These are phyloP conservation scores for Ectemnius lituratus DNA, from an alignment of 2,888 invertebrate genomes.

Conservation along the genomic window DNA sequence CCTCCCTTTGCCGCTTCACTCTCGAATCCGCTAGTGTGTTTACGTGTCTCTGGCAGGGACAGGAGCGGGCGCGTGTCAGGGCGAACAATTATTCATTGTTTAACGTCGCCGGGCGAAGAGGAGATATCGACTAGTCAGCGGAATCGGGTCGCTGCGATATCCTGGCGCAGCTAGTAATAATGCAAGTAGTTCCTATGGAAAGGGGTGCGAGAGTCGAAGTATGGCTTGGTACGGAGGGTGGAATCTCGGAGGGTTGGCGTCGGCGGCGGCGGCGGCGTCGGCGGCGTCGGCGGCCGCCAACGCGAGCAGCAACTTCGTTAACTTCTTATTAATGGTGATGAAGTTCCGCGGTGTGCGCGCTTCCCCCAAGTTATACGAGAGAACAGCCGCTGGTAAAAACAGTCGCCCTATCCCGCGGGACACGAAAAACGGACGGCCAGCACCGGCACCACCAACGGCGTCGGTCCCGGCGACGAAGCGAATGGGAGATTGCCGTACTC, in stretches of 20 bases:
- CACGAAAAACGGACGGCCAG: constrained; percentile 18
- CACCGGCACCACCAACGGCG: neutral
- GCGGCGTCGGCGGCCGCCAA: constrained; percentile 13
- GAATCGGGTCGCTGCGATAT: constrained; percentile 38
- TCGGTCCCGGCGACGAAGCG: neutral
- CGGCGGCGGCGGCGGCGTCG: neutral
- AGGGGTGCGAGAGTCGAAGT: neutral
- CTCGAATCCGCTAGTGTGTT: neutral
- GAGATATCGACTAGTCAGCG: constrained; percentile 54
- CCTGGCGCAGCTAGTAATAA: constrained; percentile 53
- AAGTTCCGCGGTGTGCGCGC: constrained; percentile 32
- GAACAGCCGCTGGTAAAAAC: constrained; percentile 46
- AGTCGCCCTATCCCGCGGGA: constrained; percentile 31
- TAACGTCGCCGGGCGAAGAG: constrained; percentile 30
- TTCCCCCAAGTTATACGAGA: constrained; percentile 26
- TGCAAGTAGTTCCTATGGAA: constrained; percentile 36
- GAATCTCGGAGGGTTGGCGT: neutral
- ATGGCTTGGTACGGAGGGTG: neutral
- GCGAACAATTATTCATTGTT: constrained; percentile 53
- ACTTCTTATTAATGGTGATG: constrained; percentile 66
- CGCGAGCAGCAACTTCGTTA: constrained; percentile 59
- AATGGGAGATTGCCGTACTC: too few species aligned
- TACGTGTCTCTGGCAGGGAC: neutral
- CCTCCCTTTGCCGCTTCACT: too few species aligned
- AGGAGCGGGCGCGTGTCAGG: neutral